phyloP scores from a whole-genome alignment of 2,888 invertebrate species.

The Lasius platythorax region DNA sequence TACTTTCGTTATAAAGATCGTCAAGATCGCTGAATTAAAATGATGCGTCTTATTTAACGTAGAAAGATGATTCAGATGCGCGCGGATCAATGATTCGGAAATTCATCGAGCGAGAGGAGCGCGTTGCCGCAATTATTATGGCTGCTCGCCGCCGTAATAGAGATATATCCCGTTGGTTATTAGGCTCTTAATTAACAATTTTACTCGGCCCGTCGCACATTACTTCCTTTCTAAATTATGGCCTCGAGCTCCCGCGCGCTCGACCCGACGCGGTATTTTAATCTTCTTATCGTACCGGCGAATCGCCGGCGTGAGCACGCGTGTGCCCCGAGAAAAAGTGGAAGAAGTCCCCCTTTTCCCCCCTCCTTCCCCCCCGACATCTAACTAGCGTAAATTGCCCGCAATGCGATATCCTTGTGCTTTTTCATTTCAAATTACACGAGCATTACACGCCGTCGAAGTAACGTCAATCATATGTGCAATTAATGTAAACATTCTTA shows the following conservation, averaged over 20 bases:
- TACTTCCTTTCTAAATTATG: constrained; percentile 69
- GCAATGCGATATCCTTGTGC: not conserved
- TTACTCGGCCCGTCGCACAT: constrained; percentile 67
- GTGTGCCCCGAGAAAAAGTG: not conserved
- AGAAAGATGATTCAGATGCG: not conserved
- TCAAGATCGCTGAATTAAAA: not conserved
- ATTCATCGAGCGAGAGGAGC: not conserved
- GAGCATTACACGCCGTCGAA: not conserved
- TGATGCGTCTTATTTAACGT: not conserved
- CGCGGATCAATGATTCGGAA: not conserved
- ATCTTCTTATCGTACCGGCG: constrained; percentile 64
- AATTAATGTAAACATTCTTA: not conserved
- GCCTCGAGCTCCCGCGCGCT: constrained; percentile 63
- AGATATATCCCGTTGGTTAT: constrained; percentile 53
- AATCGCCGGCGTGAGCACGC: constrained; percentile 52
- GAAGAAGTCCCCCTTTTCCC: not conserved
- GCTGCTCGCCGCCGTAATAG: constrained; percentile 23
- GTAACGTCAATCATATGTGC: not conserved
- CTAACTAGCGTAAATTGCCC: constrained; percentile 11
- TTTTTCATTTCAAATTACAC: constrained; percentile 8
- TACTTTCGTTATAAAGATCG: not conserved
- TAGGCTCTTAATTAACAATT: constrained; percentile 71
- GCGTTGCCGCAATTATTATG: constrained; percentile 21
- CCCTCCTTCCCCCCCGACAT: not conserved
- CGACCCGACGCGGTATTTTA: constrained; percentile 64